These are phyloP conservation scores for Brachyistius frenatus DNA, from an alignment of 2,113 vertebrate genomes.

Conservation along the genomic window DNA sequence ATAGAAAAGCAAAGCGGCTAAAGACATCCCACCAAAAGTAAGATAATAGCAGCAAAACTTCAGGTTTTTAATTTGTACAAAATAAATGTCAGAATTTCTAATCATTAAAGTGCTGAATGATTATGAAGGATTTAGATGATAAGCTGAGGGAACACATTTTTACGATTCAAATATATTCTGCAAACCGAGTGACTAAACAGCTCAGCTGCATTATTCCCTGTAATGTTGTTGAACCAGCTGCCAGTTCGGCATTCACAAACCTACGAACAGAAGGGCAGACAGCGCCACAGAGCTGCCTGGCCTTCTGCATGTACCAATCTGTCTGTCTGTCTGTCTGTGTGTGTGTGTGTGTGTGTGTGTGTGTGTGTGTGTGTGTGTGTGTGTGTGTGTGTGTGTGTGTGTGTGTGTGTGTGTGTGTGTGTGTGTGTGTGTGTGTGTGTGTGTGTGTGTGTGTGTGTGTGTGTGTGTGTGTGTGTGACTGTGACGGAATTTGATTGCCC, in stretches of 20 bases:
- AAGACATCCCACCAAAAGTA: no score
- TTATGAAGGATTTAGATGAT: background rate
- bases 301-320: conserved; percentile 33
- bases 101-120: no score
- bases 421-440: conserved; percentile 20
- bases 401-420: conserved; percentile 20
- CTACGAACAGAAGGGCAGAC: conserved; percentile 46
- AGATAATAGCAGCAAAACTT: no score
- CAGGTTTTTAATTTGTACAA: no score
- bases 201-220: conserved; percentile 34
- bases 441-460: conserved; percentile 28
- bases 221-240: conserved; percentile 61
- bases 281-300: conserved; percentile 53
- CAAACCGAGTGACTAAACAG: conserved; percentile 40
- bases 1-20: no score
- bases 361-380: conserved; percentile 4
- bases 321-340: conserved; percentile 18
- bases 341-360: conserved; percentile 28
- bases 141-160: background rate
- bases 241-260: conserved; percentile 50
- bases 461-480: conserved; percentile 8
- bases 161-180: background rate
- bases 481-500: conserved; percentile 63
- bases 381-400: conserved; percentile 29
- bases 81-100: no score